Percentiles rank a stretch among this genome's conserved stretches.
Conservation (phyloP, 2,113 vertebrate species). For the Leucoraja erinaceus region DNA sequence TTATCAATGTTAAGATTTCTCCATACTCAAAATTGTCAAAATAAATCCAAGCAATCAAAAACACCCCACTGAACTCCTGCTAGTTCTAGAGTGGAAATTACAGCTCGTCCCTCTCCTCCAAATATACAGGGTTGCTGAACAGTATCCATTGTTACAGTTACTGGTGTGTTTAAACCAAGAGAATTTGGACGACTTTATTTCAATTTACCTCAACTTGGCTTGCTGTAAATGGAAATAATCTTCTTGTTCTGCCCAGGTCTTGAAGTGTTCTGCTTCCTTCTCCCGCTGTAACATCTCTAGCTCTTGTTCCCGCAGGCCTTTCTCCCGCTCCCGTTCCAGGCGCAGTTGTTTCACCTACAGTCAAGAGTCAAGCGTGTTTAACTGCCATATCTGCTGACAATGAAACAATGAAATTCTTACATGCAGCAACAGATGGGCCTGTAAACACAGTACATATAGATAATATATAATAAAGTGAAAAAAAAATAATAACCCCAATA, state of each 20-base stretch:
- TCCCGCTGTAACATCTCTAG: constrained; percentile 94
- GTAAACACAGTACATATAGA: too few relatives aligned
- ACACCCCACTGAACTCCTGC: not conserved
- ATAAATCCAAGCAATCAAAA: too few relatives aligned
- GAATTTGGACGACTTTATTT: not conserved
- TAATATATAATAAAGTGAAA: not conserved
- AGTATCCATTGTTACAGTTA: not conserved
- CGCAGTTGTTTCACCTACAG: constrained; percentile 89
- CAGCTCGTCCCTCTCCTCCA: not conserved
- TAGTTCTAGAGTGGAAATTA: not conserved
- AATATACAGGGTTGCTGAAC: not conserved
- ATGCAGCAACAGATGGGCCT: too few relatives aligned
- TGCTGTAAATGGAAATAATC: constrained; percentile 95
- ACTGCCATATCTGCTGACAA: too few relatives aligned
- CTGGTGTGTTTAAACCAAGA: not conserved
- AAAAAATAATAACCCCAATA: too few relatives aligned
- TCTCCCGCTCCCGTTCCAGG: constrained; percentile 87
- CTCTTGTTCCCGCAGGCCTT: constrained; percentile 90
- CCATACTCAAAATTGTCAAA: too few relatives aligned
- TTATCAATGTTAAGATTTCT: too few relatives aligned
- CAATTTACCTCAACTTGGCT: constrained; percentile 78
- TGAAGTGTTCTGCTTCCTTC: constrained; percentile 95
- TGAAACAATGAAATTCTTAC: too few relatives aligned
- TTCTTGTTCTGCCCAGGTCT: constrained; percentile 96
- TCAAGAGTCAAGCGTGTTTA: not conserved